A percentile compares a stretch with the other conserved stretches of the same genome.
Conservation (phyloP, 2,113 vertebrate species). For the Rhabdomys dilectus region DNA sequence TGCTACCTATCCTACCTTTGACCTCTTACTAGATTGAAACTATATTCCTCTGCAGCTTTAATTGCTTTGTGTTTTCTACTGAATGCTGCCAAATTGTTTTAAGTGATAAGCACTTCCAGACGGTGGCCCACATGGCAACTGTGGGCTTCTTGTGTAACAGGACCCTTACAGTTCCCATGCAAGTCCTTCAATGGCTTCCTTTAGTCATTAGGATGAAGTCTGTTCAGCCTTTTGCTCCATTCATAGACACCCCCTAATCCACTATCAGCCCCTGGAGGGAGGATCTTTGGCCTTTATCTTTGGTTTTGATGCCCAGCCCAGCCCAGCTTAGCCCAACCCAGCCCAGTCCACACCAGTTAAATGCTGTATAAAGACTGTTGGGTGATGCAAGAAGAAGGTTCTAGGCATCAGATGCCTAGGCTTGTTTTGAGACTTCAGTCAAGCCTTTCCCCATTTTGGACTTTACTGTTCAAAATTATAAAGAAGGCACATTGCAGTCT, state of each 20-base stretch:
- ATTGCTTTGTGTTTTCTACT: constrained; percentile 31
- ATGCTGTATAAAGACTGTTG: not conserved
- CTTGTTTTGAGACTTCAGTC: not conserved
- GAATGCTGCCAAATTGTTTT: not conserved
- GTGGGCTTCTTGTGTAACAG: not conserved
- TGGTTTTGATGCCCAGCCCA: not conserved
- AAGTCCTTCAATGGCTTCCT: not conserved
- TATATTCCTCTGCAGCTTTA: not conserved
- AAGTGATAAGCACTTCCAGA: not conserved
- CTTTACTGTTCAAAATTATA: constrained; percentile 25
- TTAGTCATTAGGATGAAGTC: not conserved
- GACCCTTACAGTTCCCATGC: not conserved
- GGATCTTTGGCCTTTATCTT: not conserved
- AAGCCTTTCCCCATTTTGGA: not conserved
- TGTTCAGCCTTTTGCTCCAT: not conserved
- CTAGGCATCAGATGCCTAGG: not conserved
- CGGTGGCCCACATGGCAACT: not conserved
- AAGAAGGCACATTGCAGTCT: constrained; percentile 14
- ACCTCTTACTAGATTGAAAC: constrained; percentile 15
- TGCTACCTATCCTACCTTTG: not conserved
- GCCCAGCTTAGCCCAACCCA: not conserved
- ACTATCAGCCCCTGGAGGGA: not conserved
- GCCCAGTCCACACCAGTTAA: not conserved
- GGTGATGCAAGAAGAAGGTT: not conserved
- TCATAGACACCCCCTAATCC: not conserved